These are phyloP conservation scores for Chauna torquata DNA, from an alignment of 2,113 vertebrate species.

Conservation along the genomic window DNA sequence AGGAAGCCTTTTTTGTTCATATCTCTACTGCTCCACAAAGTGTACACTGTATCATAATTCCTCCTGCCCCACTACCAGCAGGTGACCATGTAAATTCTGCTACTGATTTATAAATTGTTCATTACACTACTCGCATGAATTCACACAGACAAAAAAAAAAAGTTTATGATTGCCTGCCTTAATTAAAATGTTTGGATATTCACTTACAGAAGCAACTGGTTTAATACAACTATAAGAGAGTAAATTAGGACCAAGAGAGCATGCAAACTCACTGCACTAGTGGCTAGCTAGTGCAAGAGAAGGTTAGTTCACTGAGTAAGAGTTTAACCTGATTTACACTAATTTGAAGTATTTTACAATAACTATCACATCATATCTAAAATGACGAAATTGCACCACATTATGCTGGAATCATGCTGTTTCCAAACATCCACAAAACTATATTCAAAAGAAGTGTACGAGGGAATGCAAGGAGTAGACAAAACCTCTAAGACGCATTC, in stretches of 20 bases:
- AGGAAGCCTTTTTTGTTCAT: background rate
- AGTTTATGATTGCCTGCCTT: background rate
- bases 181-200: background rate
- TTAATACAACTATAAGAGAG: background rate
- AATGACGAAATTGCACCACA: background rate
- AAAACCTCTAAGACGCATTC: background rate
- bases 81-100: background rate
- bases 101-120: background rate
- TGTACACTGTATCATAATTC: fast-evolving
- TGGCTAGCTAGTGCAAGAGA: background rate
- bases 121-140: background rate
- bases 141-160: background rate
- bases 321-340: background rate
- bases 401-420: background rate
- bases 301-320: background rate
- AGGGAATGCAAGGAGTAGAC: background rate
- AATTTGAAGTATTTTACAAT: background rate
- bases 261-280: background rate
- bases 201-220: background rate
- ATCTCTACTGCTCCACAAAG: background rate
- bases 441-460: background rate
- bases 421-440: background rate
- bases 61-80: background rate
- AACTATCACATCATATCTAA: background rate
- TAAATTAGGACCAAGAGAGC: background rate